phyloP scores from a whole-genome alignment of 2,888 invertebrate genomes.

The Xanthorhoe designata region DNA sequence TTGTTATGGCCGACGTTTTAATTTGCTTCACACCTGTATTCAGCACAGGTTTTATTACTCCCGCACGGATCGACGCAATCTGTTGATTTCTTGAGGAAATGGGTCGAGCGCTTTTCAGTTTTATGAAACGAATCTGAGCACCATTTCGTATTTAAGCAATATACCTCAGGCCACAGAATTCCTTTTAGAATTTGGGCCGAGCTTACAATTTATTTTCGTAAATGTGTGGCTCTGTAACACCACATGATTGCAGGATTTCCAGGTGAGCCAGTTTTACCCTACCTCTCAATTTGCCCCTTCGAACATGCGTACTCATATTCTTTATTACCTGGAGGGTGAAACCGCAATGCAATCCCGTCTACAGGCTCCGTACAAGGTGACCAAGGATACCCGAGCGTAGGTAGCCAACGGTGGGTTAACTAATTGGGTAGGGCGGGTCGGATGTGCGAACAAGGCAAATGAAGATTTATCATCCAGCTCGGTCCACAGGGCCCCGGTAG shows the following conservation, averaged over 20 bases:
- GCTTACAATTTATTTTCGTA: conserved; percentile 22
- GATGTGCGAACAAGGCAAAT: conserved; percentile 81
- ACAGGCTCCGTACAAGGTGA: conserved; percentile 59
- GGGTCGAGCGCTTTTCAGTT: conserved; percentile 28
- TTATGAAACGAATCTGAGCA: conserved; percentile 18
- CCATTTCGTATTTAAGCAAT: conserved; percentile 11
- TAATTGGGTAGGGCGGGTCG: conserved; percentile 80
- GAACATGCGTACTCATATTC: conserved; percentile 37
- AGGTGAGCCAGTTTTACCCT: conserved; percentile 26
- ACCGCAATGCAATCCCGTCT: conserved; percentile 51
- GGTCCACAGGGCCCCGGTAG: conserved; percentile 58
- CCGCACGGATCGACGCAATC: conserved; percentile 33
- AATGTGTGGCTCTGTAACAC: conserved; percentile 14
- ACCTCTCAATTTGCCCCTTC: conserved; percentile 37
- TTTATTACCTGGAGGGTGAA: conserved; percentile 41
- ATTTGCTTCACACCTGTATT: conserved; percentile 55
- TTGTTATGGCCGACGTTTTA: conserved; percentile 55
- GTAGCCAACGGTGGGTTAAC: conserved; percentile 60
- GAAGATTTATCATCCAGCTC: conserved; percentile 79
- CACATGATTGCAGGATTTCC: conserved; percentile 36
- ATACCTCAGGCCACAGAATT: conserved; percentile 15
- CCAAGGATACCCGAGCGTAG: conserved; percentile 71
- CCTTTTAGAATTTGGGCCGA: conserved; percentile 24
- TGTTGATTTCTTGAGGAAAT: conserved; percentile 32
- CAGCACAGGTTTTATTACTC: conserved; percentile 35